phyloP scores from a whole-genome alignment of 2,113 vertebrate genomes.

The Callipepla californica region DNA sequence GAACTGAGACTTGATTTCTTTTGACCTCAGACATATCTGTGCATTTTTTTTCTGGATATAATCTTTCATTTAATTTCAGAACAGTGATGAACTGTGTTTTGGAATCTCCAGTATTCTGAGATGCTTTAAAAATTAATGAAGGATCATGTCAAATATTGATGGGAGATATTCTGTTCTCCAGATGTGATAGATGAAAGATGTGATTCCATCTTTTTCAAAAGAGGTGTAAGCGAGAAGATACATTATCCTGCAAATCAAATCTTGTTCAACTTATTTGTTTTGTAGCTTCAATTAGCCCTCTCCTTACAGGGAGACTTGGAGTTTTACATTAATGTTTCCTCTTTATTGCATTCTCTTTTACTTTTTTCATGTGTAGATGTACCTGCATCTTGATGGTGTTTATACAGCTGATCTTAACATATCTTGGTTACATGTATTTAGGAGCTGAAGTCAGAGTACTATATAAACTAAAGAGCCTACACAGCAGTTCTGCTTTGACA shows the following conservation, averaged over 20 bases:
- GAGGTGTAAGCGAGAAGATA: not conserved
- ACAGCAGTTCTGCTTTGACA: constrained; percentile 25
- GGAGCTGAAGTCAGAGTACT: not conserved
- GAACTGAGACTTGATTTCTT: not conserved
- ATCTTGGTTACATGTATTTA: constrained; percentile 5
- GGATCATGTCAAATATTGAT: not conserved
- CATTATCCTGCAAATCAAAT: not conserved
- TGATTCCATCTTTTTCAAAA: not conserved
- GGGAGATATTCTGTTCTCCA: not conserved
- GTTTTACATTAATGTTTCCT: not conserved
- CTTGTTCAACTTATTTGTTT: not conserved
- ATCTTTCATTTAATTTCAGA: not conserved
- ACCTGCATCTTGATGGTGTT: not conserved
- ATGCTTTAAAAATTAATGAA: not conserved
- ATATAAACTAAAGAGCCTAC: constrained; percentile 31
- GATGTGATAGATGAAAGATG: not conserved
- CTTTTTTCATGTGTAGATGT: not conserved
- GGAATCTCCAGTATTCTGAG: not conserved
- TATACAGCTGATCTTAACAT: not conserved
- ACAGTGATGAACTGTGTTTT: not conserved
- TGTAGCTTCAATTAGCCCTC: not conserved
- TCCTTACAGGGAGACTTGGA: not conserved
- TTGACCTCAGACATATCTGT: not conserved
- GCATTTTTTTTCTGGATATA: not conserved
- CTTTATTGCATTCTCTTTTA: not conserved